Evolutionary conservation across 1,140 invertebrate genomes (phyloP), one percentile per base, ranked within the genome.

Genomic region (Platyura marginata): DNA sequence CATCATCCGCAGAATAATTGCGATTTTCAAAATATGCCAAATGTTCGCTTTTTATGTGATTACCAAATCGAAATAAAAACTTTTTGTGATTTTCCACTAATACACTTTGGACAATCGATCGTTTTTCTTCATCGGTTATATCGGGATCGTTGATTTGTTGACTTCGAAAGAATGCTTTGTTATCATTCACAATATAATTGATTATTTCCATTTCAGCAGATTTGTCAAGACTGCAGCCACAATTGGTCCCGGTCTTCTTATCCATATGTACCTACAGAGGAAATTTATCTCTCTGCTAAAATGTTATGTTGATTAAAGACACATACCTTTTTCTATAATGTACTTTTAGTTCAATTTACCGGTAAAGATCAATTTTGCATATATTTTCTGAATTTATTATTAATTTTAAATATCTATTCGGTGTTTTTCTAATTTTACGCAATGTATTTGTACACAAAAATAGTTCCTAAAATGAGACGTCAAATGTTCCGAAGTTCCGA

Each of bases 61-160:
- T 71, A 11, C 85, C 81, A 63, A 88, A 92, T 48, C 77, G 73
- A 9, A 70, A 61, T 2, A 92, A 57, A 61, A 92, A 93, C 22
- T 66, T 63, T 13, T 63, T 62, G 8, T 72, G 70, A 51, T 72
- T 83, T 49, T 72, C 70, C 21, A 69, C 54, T 22, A 81, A 74
- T n/a, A 81, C 47, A 36, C 77, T 63, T 40, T 53, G 49, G 0
- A 81, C 81, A 43, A 85, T 80, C 47, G 65, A 51, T 51, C 66
- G 61, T 61, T 88, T 90, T 52, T 91, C 76, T 10, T 61, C 51
- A 3, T 63, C 56, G 2, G 65, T 69, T 33, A 89, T 56, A 52
- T 90, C 82, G 6, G 68, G 67, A 56, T 88, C 81, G 48, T 72
- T 71, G 43, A 75, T 66, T 63, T 88, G 84, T 55, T 89, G 80